These are phyloP conservation scores for Parazoanthus darwini DNA, from an alignment of 92 coral and sea anemone genomes.

Conservation along the genomic window DNA sequence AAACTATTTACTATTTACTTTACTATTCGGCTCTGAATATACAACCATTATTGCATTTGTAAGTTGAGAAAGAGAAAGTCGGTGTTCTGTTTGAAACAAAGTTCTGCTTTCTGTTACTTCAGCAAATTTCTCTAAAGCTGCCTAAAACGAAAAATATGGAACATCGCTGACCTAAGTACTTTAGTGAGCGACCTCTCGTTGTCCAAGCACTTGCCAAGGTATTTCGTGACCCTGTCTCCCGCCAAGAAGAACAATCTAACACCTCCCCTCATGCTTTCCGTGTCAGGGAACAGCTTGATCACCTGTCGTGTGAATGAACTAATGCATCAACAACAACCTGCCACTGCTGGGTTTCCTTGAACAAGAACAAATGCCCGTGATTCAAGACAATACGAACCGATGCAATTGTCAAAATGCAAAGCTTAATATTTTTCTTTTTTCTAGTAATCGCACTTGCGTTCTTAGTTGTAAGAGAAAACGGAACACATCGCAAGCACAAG, in stretches of 20 bases:
- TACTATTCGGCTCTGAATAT: too few relatives aligned
- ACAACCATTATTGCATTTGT: too few relatives aligned
- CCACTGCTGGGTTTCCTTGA: background rate
- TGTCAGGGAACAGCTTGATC: constrained; percentile 85
- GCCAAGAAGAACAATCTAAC: constrained; percentile 83
- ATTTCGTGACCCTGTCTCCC: constrained; percentile 87
- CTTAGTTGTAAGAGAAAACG: too few relatives aligned
- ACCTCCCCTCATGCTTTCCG: constrained; percentile 86
- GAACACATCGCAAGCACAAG: background rate
- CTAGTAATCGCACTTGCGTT: background rate
- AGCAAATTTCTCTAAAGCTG: background rate
- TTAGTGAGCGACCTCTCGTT: constrained; percentile 84
- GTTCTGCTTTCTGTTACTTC: background rate
- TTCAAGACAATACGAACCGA: too few relatives aligned
- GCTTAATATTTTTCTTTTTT: background rate
- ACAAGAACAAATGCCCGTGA: background rate
- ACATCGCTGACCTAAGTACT: constrained; percentile 66
- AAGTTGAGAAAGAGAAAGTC: too few relatives aligned
- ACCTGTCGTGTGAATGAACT: constrained; percentile 54
- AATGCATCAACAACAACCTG: background rate
- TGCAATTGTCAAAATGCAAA: background rate
- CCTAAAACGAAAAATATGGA: background rate
- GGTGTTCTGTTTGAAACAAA: background rate
- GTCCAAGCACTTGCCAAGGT: constrained; percentile 77
- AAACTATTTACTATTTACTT: too few relatives aligned